Percentiles rank a stretch among this genome's conserved stretches.
phyloP scores from a whole-genome alignment of 2,113 vertebrate genomes.

The Fregetta grallaria region DNA sequence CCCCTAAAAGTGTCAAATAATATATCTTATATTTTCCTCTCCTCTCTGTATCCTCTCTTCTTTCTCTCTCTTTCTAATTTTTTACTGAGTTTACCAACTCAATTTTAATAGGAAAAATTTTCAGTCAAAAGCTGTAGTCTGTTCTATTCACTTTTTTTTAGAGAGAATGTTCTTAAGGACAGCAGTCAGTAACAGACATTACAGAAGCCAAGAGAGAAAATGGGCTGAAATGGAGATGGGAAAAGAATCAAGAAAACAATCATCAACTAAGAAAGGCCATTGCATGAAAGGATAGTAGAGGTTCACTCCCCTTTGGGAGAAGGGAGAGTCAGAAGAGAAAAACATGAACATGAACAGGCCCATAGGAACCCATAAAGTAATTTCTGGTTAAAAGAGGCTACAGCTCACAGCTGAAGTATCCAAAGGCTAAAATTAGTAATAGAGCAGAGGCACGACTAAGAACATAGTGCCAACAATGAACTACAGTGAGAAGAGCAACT shows the following conservation, averaged over 20 bases:
- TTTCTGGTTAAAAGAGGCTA: constrained; percentile 4
- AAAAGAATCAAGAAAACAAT: not conserved
- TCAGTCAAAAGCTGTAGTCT: not conserved
- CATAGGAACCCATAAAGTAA: not conserved
- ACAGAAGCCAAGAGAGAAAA: not conserved
- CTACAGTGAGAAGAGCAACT: not conserved
- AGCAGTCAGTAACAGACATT: not conserved
- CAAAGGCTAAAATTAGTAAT: constrained; percentile 33
- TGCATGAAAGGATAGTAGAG: not conserved
- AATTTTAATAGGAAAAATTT: not conserved
- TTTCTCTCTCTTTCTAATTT: not conserved
- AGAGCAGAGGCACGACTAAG: not conserved
- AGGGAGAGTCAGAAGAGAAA: constrained; percentile 12
- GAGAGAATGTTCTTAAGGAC: not conserved
- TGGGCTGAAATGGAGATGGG: not conserved
- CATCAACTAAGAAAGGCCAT: not conserved
- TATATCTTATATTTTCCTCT: not conserved
- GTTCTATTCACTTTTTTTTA: not conserved
- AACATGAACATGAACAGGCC: not conserved
- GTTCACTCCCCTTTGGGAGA: not conserved
- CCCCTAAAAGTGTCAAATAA: not conserved
- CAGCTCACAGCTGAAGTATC: not conserved
- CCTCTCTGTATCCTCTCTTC: not conserved
- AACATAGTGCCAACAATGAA: not conserved
- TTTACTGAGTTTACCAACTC: not conserved